A percentile compares a stretch with the other conserved stretches of the same genome.
Conservation (phyloP, 2,797 vertebrate species). For the Cynopterus sphinx region DNA sequence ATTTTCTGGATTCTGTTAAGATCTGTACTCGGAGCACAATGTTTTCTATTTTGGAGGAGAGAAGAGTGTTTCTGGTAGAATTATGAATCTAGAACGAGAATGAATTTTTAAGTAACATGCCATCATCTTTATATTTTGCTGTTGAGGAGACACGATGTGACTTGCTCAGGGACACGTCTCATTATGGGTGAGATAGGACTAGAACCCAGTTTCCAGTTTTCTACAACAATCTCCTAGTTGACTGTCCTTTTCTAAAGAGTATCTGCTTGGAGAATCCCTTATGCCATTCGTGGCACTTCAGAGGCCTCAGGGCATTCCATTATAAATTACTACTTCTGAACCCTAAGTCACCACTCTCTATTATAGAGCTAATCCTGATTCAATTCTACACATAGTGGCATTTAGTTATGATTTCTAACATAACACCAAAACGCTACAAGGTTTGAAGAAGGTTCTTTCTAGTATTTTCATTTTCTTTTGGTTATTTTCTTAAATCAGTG, state of each 20-base stretch:
- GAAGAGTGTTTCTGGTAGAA: background rate
- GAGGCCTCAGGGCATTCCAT: background rate
- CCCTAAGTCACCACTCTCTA: background rate
- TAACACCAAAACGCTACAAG: constrained; percentile 31
- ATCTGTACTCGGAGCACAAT: background rate
- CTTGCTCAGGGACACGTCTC: background rate
- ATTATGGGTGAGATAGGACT: background rate
- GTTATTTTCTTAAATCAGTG: constrained; percentile 35
- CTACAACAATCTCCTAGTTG: background rate
- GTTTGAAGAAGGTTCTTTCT: background rate
- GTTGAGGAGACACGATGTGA: background rate
- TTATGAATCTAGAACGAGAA: background rate
- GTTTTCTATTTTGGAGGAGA: constrained; percentile 7
- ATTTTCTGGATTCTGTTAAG: constrained; percentile 65
- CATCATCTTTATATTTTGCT: background rate
- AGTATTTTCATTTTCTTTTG: constrained; percentile 42
- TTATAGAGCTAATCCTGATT: constrained; percentile 1
- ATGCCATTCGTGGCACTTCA: background rate
- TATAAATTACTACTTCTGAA: background rate
- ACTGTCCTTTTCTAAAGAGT: background rate
- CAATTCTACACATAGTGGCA: background rate
- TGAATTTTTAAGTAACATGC: background rate
- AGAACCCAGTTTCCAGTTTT: background rate
- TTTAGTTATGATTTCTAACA: constrained; percentile 40
- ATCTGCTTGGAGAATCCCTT: background rate